Evolutionary conservation across 2,113 vertebrate genomes (phyloP), one percentile per base, ranked within the genome.

Genomic region (Chaetorhynchus papuensis): DNA sequence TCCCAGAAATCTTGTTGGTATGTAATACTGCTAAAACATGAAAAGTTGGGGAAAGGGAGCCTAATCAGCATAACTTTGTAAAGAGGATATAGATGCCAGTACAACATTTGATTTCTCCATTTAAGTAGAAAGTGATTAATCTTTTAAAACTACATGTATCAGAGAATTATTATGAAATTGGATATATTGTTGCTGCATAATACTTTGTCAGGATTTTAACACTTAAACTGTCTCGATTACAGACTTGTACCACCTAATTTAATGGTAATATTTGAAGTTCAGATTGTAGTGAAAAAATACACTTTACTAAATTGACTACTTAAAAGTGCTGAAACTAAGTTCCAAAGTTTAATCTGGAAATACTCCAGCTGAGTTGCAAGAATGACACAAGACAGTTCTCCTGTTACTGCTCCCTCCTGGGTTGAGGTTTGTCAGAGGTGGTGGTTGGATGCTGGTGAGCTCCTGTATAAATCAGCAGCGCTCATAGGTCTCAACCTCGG

Each of bases 1-100:
- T 97, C 98, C 98, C 93, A 98, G 98, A 90, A 98, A 98, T 97
- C 98, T 98, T 71, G 98, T 98, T 94, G 98, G 98, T 98, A 98
- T 90, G 98, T 98, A 96, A 76, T 94, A 80, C 37, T 96, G 44
- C 60, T 97, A 90, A 93, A 94, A 90, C n/a, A 75, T 96, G 45
- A 74, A 76, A 89, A 82, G 20, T 13, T 72, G 66, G 50, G 77
- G 54, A n/a, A 77, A 71, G 71, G 45, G 50, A 94, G 9, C 24
- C 39, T 61, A 14, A 68, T 89, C 20, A 44, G 21, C 28, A 14
- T 75, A 75, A 65, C 47, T 69, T 21, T 65, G 57, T 9, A 7
- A 52, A 94, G 52, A 68, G 41, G 23, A 45, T 28, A 35, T 87
- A 85, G 45, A 3, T 88, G 37, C 19, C 30, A n/a, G n/a, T 65